A percentile compares a stretch with the other conserved stretches of the same genome.
These are phyloP conservation scores for Planiliza haematocheilus DNA, from an alignment of 2,113 vertebrate species.

Conservation along the genomic window DNA sequence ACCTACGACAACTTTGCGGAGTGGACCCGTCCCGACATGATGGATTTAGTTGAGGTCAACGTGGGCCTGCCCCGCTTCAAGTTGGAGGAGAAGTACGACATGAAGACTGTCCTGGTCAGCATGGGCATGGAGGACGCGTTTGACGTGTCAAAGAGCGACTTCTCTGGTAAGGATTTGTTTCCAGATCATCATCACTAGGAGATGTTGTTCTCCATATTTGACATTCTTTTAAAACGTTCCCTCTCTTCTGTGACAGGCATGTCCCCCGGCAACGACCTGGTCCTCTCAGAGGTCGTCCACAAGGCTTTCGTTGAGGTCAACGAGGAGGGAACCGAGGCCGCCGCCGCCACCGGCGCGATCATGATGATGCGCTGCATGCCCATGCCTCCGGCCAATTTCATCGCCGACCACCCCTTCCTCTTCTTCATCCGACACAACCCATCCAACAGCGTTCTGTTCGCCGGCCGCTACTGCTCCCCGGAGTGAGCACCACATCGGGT, in stretches of 20 bases:
- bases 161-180: constrained; percentile 76
- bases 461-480: constrained; percentile 86
- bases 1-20: constrained; percentile 85
- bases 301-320: constrained; percentile 91
- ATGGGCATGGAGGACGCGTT: constrained; percentile 90
- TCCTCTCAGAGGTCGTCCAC: constrained; percentile 88
- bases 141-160: constrained; percentile 71
- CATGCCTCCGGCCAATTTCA: constrained; percentile 73
- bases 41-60: constrained; percentile 78
- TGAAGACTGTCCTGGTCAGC: constrained; percentile 78
- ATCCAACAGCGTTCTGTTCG: constrained; percentile 85
- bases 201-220: no score
- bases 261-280: constrained; percentile 83
- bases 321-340: constrained; percentile 91
- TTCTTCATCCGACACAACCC: constrained; percentile 89
- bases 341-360: constrained; percentile 83
- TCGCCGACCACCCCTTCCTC: constrained; percentile 92
- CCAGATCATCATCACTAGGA: background rate
- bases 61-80: constrained; percentile 87
- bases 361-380: constrained; percentile 72
- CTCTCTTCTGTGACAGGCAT: constrained; percentile 79
- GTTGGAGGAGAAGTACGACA: constrained; percentile 85
- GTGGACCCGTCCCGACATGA: constrained; percentile 83
- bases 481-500: constrained; percentile 16
- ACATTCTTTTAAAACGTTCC: no score